These are phyloP conservation scores for Lycodopsis pacificus DNA, from an alignment of 2,797 vertebrate genomes.

Conservation along the genomic window DNA sequence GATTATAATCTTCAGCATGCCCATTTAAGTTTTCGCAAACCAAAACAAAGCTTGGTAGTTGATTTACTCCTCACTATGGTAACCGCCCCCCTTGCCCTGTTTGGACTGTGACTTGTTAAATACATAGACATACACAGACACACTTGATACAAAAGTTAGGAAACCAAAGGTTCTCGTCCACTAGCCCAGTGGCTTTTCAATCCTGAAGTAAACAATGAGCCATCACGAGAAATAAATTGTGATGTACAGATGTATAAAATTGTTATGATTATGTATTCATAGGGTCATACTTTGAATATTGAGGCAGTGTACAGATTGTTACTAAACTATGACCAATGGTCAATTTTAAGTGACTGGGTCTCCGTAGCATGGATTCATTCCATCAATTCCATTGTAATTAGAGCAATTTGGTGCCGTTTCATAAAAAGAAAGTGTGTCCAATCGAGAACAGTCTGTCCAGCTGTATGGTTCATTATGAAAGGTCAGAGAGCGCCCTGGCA, in stretches of 20 bases:
- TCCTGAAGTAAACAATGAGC: background rate
- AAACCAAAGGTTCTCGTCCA: background rate
- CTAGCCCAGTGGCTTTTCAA: background rate
- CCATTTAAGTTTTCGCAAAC: conserved; percentile 43
- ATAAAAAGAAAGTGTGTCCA: background rate
- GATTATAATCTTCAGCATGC: conserved; percentile 13
- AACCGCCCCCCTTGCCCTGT: conserved; percentile 47
- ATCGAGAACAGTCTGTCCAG: background rate
- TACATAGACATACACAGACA: background rate
- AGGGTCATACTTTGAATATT: background rate
- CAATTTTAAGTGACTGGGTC: background rate
- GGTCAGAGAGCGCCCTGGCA: background rate
- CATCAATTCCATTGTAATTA: background rate
- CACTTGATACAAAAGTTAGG: background rate
- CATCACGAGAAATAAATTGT: background rate
- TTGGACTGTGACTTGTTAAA: conserved; percentile 39
- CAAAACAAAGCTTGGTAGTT: conserved; percentile 56
- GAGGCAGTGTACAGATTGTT: background rate
- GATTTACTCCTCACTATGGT: conserved; percentile 75
- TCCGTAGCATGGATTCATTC: background rate
- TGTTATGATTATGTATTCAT: background rate
- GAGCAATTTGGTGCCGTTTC: background rate
- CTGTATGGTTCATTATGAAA: background rate
- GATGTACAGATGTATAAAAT: background rate
- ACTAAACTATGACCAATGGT: background rate